A percentile compares a stretch with the other conserved stretches of the same genome.
These are phyloP conservation scores for Percina caprodes DNA, from an alignment of 2,113 vertebrate genomes.

Conservation along the genomic window DNA sequence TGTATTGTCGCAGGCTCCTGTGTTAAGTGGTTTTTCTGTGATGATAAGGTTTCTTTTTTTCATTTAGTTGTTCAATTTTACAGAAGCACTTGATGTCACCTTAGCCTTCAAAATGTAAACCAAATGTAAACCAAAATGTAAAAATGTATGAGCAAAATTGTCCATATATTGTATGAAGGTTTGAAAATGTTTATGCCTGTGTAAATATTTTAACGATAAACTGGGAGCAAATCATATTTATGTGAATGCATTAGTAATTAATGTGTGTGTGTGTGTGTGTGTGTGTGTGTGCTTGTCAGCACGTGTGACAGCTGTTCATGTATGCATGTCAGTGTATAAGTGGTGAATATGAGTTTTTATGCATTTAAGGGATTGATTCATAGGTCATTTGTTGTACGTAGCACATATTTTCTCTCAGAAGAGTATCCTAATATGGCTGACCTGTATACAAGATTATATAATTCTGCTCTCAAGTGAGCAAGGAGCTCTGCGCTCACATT, in stretches of 20 bases:
- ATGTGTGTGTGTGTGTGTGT: slow-evolving; percentile 22
- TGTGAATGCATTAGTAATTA: slow-evolving; percentile 34
- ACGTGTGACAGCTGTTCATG: background rate
- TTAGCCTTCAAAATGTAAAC: background rate
- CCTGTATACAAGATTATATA: slow-evolving; percentile 66
- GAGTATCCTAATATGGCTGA: slow-evolving; percentile 64
- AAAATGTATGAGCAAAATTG: background rate
- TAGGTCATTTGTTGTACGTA: background rate
- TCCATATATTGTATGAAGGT: background rate
- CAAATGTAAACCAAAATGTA: background rate
- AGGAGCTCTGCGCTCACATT: slow-evolving; percentile 41
- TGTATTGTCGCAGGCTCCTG: background rate
- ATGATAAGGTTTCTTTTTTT: slow-evolving; percentile 25
- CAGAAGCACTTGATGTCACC: slow-evolving; percentile 2
- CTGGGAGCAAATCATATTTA: slow-evolving; percentile 16
- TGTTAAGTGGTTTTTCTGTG: slow-evolving; percentile 16
- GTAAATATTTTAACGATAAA: slow-evolving; percentile 54
- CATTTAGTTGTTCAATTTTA: slow-evolving; percentile 16
- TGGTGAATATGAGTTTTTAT: slow-evolving; percentile 7
- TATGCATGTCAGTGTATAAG: background rate
- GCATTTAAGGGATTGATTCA: slow-evolving; percentile 7
- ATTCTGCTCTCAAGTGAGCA: slow-evolving; percentile 53
- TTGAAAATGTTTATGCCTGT: slow-evolving; percentile 24
- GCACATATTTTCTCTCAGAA: slow-evolving; percentile 31
- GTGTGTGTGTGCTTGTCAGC: background rate